Percentiles rank a stretch among this genome's conserved stretches.
These are phyloP conservation scores for Drosophila tanythrix DNA, from an alignment of 2,888 invertebrate species.

Conservation along the genomic window DNA sequence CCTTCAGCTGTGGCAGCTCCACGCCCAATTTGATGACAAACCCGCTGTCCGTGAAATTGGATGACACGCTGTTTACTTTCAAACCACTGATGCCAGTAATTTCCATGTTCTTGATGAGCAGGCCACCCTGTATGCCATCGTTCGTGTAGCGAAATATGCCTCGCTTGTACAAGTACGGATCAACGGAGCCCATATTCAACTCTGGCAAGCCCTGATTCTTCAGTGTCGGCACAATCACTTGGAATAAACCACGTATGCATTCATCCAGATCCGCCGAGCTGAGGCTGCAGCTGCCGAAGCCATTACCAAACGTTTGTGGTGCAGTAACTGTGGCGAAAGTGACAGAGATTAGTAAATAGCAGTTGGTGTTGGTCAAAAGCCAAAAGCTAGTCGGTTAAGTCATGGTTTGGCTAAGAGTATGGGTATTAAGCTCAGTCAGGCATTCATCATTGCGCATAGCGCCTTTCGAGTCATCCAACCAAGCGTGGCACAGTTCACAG, in stretches of 20 bases:
- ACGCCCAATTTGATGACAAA: slow-evolving; percentile 88
- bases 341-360: slow-evolving; percentile 39
- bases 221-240: slow-evolving; percentile 85
- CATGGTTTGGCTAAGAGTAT: slow-evolving; percentile 25
- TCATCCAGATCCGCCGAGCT: slow-evolving; percentile 87
- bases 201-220: slow-evolving; percentile 72
- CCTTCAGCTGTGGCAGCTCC: slow-evolving; percentile 86
- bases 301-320: slow-evolving; percentile 16
- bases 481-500: slow-evolving; percentile 55
- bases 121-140: slow-evolving; percentile 82
- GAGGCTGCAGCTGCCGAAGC: slow-evolving; percentile 85
- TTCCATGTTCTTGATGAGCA: slow-evolving; percentile 84
- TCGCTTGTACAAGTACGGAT: slow-evolving; percentile 82
- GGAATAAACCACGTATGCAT: slow-evolving; percentile 87
- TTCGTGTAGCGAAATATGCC: slow-evolving; percentile 83
- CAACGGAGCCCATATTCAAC: slow-evolving; percentile 75
- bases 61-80: slow-evolving; percentile 86
- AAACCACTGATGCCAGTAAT: slow-evolving; percentile 86
- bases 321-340: slow-evolving; percentile 58
- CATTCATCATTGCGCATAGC: slow-evolving; percentile 53
- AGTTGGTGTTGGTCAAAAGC: slow-evolving; percentile 10
- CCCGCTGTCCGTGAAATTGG: slow-evolving; percentile 86
- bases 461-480: slow-evolving; percentile 45
- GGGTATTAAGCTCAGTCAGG: slow-evolving; percentile 43
- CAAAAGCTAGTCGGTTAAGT: slow-evolving; percentile 36